These are phyloP conservation scores for Fabriciana adippe DNA, from an alignment of 2,888 invertebrate genomes.

Conservation along the genomic window DNA sequence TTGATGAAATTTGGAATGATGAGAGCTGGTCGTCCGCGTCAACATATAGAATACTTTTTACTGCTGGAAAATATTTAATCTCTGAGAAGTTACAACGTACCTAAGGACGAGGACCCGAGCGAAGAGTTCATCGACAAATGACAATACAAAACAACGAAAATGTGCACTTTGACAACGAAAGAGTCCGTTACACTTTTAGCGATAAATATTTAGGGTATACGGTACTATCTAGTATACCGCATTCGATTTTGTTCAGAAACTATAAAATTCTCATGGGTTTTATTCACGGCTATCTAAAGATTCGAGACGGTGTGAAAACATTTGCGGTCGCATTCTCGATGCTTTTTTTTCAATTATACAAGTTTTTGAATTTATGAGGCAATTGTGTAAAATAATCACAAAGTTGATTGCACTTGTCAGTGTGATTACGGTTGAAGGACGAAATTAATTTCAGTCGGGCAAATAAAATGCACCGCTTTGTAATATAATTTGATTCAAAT, in stretches of 20 bases:
- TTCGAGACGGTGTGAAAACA: conserved; percentile 53
- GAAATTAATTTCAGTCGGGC: conserved; percentile 21
- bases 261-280: conserved; percentile 33
- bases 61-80: too few relatives aligned
- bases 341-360: conserved; percentile 23
- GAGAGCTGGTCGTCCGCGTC: too few relatives aligned
- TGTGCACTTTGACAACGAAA: background rate
- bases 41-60: too few relatives aligned
- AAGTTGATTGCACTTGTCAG: conserved; percentile 34
- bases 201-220: conserved; percentile 10
- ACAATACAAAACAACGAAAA: background rate
- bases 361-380: conserved; percentile 39
- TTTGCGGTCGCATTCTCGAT: conserved; percentile 49
- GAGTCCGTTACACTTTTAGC: conserved; percentile 7
- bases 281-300: conserved; percentile 55
- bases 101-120: too few relatives aligned
- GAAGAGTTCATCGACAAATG: background rate
- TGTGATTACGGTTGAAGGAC: conserved; percentile 24
- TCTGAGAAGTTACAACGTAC: too few relatives aligned
- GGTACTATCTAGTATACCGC: conserved; percentile 14
- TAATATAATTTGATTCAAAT: too few relatives aligned
- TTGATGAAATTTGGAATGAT: too few relatives aligned
- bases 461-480: conserved; percentile 8
- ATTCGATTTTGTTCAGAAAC: conserved; percentile 22
- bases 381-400: conserved; percentile 53